These are phyloP conservation scores for Aphis gossypii DNA, from an alignment of 1,140 invertebrate genomes.

Conservation along the genomic window DNA sequence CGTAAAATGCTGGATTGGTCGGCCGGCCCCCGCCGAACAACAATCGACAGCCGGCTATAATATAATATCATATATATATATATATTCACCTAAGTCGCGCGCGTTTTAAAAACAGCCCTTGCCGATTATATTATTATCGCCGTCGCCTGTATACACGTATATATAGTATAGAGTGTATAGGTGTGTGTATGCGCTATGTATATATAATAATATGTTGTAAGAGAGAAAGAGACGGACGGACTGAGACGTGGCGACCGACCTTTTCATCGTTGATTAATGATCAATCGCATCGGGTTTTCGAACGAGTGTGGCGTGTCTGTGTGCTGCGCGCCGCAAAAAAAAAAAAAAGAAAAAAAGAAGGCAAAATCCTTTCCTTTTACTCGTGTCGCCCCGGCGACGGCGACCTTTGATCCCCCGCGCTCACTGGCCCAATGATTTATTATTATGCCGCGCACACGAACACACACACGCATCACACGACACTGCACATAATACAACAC, in stretches of 20 bases:
- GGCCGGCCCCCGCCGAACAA: background rate
- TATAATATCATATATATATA: background rate
- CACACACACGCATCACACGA: background rate
- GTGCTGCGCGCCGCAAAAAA: background rate
- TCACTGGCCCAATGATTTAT: slow-evolving; percentile 47
- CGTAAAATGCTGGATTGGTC: slow-evolving; percentile 55
- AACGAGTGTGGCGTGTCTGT: background rate
- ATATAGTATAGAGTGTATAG: too few species aligned
- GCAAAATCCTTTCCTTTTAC: slow-evolving; percentile 56
- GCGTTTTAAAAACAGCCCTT: slow-evolving; percentile 37
- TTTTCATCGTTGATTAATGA: slow-evolving; percentile 57
- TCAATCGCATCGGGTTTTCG: slow-evolving; percentile 39
- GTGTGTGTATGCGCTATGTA: background rate
- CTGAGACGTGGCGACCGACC: slow-evolving; percentile 30
- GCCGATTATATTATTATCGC: slow-evolving; percentile 43
- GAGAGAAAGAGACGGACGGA: slow-evolving; percentile 5
- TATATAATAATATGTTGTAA: background rate
- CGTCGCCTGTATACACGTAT: background rate
- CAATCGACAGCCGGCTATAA: slow-evolving; percentile 47
- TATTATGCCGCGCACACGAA: background rate
- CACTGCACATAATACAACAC: background rate
- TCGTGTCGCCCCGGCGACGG: slow-evolving; percentile 29
- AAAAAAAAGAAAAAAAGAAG: slow-evolving; percentile 32
- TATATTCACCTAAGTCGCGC: background rate
- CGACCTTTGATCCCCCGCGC: slow-evolving; percentile 51